phyloP scores from a whole-genome alignment of 2,113 vertebrate species.

The Stictonetta naevosa region DNA sequence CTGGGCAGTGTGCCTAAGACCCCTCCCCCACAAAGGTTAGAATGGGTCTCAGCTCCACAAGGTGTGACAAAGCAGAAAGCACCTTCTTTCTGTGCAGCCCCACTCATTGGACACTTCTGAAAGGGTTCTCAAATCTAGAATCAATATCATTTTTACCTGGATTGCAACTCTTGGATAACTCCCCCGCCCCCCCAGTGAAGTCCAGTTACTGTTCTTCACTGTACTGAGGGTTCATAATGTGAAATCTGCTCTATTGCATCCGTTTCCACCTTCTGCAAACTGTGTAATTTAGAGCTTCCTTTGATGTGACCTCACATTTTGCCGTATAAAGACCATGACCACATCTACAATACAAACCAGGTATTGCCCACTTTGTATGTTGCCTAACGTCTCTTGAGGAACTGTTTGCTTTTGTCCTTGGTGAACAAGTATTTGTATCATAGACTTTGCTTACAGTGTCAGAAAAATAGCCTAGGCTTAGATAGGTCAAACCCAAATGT shows the following conservation, averaged over 20 bases:
- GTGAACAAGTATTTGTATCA: fast-evolving
- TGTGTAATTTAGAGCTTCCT: neutral
- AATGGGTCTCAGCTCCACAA: neutral
- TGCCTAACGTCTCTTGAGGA: neutral
- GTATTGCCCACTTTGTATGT: neutral
- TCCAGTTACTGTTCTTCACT: neutral
- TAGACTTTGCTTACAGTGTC: neutral
- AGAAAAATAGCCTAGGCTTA: neutral
- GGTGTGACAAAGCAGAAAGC: neutral
- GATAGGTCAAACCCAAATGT: neutral
- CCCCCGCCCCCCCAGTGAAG: neutral
- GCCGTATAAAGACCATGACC: neutral
- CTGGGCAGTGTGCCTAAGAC: fast-evolving
- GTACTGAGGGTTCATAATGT: fast-evolving
- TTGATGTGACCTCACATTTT: neutral
- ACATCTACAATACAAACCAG: neutral
- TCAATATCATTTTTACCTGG: neutral
- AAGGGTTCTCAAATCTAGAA: neutral
- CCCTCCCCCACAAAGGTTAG: fast-evolving
- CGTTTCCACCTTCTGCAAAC: neutral
- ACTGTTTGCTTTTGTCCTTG: neutral
- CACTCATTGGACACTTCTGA: neutral
- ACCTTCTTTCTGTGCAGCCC: neutral
- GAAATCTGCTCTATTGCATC: neutral
- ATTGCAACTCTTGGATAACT: neutral